These are phyloP conservation scores for Anser brachyrhynchus DNA, from an alignment of 2,113 vertebrate genomes.

Conservation along the genomic window DNA sequence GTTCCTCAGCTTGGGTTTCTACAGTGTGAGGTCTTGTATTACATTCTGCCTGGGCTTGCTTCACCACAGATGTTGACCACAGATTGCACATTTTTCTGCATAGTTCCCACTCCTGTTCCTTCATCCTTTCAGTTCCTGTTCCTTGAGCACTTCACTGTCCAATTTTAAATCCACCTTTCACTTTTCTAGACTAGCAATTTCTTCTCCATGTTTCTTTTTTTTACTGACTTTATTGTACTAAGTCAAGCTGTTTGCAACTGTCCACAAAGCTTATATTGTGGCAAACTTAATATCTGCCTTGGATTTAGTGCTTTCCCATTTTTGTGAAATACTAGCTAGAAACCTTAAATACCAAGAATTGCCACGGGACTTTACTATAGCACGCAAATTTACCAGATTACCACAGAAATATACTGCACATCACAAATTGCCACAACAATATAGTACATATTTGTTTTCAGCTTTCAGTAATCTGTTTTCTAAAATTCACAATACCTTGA, in stretches of 20 bases:
- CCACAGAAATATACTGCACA: rapidly evolving
- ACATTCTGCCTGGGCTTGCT: not conserved
- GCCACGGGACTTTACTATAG: not conserved
- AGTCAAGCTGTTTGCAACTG: not conserved
- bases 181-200: not conserved
- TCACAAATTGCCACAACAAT: not conserved
- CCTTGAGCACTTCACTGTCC: not conserved
- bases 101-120: not conserved
- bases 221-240: not conserved
- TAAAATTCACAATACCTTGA: not conserved
- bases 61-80: not conserved
- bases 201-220: not conserved
- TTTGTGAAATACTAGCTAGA: not conserved
- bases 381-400: not conserved
- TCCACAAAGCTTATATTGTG: not conserved
- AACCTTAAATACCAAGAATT: not conserved
- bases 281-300: not conserved
- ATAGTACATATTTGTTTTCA: not conserved
- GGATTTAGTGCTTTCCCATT: not conserved
- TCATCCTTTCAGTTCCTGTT: not conserved
- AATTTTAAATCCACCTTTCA: not conserved
- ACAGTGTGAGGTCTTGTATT: not conserved
- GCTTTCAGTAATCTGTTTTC: not conserved
- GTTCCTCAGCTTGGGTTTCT: not conserved
- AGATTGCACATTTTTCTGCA: not conserved